Evolutionary conservation across 2,888 invertebrate genomes (phyloP).

Genomic region (Tipula lateralis): DNA sequence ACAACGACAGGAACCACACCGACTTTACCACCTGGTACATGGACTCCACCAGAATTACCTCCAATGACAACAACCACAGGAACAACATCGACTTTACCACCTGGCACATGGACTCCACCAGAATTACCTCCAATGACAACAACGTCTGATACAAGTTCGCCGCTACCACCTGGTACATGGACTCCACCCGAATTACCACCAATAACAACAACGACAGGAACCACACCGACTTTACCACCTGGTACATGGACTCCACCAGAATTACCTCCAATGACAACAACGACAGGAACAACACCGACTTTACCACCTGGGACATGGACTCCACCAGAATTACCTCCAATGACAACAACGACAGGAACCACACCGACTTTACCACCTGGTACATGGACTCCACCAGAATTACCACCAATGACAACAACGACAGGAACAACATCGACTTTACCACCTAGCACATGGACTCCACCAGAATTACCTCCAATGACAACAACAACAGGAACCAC

Average conservation of each 20-base stretch:
- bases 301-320: neutral
- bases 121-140: no score
- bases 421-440: neutral
- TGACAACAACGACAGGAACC: neutral
- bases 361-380: neutral
- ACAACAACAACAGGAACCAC: neutral
- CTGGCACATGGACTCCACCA: no score
- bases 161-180: no score
- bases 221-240: neutral
- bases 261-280: neutral
- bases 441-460: neutral
- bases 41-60: neutral
- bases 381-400: neutral
- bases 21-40: neutral
- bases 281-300: neutral
- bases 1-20: neutral
- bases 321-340: neutral
- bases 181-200: no score
- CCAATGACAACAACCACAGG: neutral
- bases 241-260: neutral
- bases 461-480: neutral
- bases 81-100: no score
- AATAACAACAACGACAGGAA: neutral
- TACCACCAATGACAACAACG: neutral
- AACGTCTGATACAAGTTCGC: no score